A percentile compares a stretch with the other conserved stretches of the same genome.
Conservation (phyloP, 2,888 invertebrate genomes). For the Teinopalpus imperialis region DNA sequence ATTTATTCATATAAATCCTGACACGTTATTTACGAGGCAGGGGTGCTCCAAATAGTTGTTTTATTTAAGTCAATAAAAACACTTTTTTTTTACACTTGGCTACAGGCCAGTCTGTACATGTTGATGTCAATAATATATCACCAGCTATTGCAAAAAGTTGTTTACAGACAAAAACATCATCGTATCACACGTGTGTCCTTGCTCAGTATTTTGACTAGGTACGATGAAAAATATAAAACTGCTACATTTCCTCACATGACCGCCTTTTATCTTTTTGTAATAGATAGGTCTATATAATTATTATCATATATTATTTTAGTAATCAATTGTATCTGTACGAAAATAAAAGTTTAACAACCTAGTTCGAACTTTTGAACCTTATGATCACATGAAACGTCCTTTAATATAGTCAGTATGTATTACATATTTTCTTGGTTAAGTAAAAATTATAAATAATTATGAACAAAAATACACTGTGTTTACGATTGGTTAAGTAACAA, state of each 20-base stretch:
- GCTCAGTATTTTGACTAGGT: slow-evolving; percentile 30
- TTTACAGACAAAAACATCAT: slow-evolving; percentile 28
- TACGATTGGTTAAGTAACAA: too few species aligned
- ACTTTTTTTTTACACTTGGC: slow-evolving; percentile 14
- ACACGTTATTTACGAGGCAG: slow-evolving; percentile 1
- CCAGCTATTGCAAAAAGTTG: slow-evolving; percentile 12
- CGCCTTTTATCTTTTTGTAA: neutral
- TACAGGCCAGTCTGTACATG: slow-evolving; percentile 9
- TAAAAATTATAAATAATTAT: too few species aligned
- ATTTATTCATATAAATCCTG: neutral
- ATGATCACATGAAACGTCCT: too few species aligned
- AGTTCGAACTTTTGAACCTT: too few species aligned
- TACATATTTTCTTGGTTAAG: too few species aligned
- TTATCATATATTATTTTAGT: too few species aligned
- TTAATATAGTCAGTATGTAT: too few species aligned
- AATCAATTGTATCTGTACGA: too few species aligned
- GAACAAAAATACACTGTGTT: too few species aligned
- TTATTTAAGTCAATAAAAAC: slow-evolving; percentile 15
- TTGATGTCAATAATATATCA: slow-evolving; percentile 6
- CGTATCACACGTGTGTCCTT: slow-evolving; percentile 48
- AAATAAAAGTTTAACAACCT: too few species aligned
- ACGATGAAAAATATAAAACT: slow-evolving; percentile 13
- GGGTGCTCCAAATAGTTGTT: slow-evolving; percentile 10
- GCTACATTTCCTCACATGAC: slow-evolving; percentile 1
- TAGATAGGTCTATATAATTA: too few species aligned